Conservation (phyloP, 2,113 vertebrate species). For the Harpagus bidentatus region DNA sequence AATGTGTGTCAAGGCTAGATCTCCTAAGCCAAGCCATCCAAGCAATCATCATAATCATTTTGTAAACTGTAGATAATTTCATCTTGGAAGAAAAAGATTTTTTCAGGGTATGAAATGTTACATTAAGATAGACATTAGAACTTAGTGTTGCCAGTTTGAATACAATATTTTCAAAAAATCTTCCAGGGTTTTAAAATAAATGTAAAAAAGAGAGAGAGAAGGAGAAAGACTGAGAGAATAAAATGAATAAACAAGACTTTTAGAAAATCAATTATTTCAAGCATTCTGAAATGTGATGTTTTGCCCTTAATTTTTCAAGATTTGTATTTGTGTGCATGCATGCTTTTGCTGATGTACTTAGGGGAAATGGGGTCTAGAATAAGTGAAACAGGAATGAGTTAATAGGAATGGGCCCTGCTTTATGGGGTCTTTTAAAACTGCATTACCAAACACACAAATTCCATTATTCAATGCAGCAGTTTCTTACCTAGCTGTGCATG, state of each 20-base stretch:
- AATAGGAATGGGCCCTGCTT: neutral
- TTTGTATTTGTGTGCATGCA: neutral
- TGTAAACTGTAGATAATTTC: constrained; percentile 14
- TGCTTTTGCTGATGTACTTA: neutral
- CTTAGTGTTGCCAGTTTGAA: neutral
- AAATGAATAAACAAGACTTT: neutral
- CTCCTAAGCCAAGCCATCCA: constrained; percentile 20
- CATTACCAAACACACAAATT: neutral
- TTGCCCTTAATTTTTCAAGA: neutral
- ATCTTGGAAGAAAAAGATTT: neutral
- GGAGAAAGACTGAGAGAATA: neutral
- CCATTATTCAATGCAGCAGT: neutral
- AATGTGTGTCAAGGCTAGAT: constrained; percentile 26
- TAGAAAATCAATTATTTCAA: neutral
- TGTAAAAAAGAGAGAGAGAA: neutral
- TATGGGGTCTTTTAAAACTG: neutral
- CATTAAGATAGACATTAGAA: constrained; percentile 45
- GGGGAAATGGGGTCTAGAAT: neutral
- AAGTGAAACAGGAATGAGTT: neutral
- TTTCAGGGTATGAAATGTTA: constrained; percentile 16
- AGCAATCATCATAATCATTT: constrained; percentile 23
- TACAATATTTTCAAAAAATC: neutral
- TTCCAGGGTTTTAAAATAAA: neutral
- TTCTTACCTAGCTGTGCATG: neutral
- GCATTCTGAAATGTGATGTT: neutral